phyloP scores from a whole-genome alignment of 2,888 invertebrate species.

The Dasysyrphus albostriatus region DNA sequence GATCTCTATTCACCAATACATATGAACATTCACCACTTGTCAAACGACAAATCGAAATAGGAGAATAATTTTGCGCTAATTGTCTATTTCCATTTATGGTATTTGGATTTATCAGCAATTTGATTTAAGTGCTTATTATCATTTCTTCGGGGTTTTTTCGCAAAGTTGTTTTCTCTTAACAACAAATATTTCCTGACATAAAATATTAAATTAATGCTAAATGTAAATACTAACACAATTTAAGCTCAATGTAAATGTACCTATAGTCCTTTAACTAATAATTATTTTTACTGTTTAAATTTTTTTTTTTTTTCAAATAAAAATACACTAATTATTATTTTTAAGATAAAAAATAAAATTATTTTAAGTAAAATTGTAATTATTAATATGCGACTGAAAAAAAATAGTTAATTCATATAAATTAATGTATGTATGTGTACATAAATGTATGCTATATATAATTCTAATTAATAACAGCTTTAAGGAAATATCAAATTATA shows the following conservation, averaged over 20 bases:
- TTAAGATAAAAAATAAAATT: not conserved
- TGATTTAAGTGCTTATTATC: too few species aligned
- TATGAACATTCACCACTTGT: too few species aligned
- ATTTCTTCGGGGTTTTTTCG: too few species aligned
- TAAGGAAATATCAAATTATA: slow-evolving; percentile 53
- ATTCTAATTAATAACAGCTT: slow-evolving; percentile 50
- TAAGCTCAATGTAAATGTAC: slow-evolving; percentile 18
- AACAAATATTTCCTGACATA: not conserved
- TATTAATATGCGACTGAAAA: slow-evolving; percentile 66
- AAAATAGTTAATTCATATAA: slow-evolving; percentile 41
- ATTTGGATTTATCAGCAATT: too few species aligned
- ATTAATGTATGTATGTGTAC: not conserved
- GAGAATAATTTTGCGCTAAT: too few species aligned
- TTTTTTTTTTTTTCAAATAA: not conserved
- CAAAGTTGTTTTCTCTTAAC: not conserved
- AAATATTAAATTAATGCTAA: not conserved
- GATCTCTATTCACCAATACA: too few species aligned
- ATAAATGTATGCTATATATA: slow-evolving; percentile 16
- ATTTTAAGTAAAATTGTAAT: not conserved
- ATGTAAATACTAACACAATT: slow-evolving; percentile 16
- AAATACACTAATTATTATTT: not conserved
- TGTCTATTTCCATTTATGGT: too few species aligned
- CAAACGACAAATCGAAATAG: too few species aligned
- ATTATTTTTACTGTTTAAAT: not conserved
- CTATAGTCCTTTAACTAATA: not conserved